Percentiles rank a stretch among this genome's conserved stretches.
Evolutionary conservation across 2,888 invertebrate genomes (phyloP).

Genomic region (Netelia fuscicornis): DNA sequence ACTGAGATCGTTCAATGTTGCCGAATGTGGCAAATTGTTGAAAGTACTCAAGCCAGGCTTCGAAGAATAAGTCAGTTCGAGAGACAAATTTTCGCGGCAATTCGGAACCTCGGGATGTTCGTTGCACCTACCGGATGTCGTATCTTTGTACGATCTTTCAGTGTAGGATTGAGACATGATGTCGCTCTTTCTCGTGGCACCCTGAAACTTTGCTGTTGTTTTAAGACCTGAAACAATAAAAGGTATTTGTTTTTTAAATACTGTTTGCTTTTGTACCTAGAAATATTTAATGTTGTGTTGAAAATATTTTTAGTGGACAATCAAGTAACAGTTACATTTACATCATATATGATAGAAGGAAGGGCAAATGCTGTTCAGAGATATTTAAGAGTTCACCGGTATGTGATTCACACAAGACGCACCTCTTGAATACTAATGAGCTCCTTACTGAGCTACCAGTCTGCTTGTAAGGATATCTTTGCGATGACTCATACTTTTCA

Average conservation of each 20-base stretch:
- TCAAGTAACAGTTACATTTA: neutral
- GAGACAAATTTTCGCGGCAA: constrained; percentile 73
- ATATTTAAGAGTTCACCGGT: constrained; percentile 51
- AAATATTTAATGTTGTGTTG: too few relatives aligned
- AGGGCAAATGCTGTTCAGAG: constrained; percentile 14
- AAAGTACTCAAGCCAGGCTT: constrained; percentile 65
- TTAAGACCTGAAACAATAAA: constrained; percentile 72
- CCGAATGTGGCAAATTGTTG: constrained; percentile 74
- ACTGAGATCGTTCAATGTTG: constrained; percentile 78
- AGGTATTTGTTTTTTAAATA: neutral
- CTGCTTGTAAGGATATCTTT: constrained; percentile 76
- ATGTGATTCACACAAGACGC: constrained; percentile 69
- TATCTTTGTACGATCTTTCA: constrained; percentile 69
- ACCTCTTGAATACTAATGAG: constrained; percentile 79
- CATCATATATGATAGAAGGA: constrained; percentile 15
- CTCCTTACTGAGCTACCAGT: constrained; percentile 62
- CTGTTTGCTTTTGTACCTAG: too few relatives aligned
- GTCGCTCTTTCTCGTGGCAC: constrained; percentile 70
- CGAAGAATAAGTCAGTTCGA: constrained; percentile 71
- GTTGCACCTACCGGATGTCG: constrained; percentile 71
- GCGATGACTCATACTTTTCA: constrained; percentile 77
- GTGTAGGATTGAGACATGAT: constrained; percentile 69
- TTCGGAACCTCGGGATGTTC: constrained; percentile 66
- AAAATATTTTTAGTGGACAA: too few relatives aligned
- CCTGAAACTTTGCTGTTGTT: constrained; percentile 69